A percentile compares a stretch with the other conserved stretches of the same genome.
These are phyloP conservation scores for Psilanteris sp. DNA, from an alignment of 1,140 invertebrate species.

Conservation along the genomic window DNA sequence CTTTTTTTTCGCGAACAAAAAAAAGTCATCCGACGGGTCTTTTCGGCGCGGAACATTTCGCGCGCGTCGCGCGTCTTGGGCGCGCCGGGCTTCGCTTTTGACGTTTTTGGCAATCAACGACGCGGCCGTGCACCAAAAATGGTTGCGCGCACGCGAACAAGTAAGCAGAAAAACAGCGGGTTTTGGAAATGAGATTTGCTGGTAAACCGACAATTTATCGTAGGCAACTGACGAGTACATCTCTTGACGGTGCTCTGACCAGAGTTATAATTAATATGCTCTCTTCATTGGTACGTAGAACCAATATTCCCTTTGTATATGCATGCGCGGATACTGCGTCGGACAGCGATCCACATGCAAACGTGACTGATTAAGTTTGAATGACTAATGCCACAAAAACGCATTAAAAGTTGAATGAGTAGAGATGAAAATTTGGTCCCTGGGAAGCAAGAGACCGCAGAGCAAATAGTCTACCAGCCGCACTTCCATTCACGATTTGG, in stretches of 20 bases:
- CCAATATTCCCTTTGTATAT: constrained; percentile 73
- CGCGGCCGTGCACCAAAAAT: constrained; percentile 13
- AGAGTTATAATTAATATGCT: constrained; percentile 80
- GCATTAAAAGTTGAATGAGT: constrained; percentile 80
- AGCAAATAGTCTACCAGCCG: constrained; percentile 77
- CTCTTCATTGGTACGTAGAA: constrained; percentile 73
- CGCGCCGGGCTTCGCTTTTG: constrained; percentile 7
- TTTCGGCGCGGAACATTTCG: too few relatives aligned
- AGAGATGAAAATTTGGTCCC: constrained; percentile 79
- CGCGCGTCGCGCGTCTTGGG: too few relatives aligned
- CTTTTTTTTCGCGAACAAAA: not conserved
- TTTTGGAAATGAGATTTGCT: constrained; percentile 79
- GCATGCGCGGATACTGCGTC: constrained; percentile 44
- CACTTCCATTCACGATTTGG: constrained; percentile 64
- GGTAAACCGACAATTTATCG: constrained; percentile 80
- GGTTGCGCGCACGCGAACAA: constrained; percentile 66
- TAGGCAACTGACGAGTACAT: constrained; percentile 75
- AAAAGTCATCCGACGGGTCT: constrained; percentile 2
- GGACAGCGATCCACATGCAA: constrained; percentile 51
- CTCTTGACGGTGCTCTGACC: constrained; percentile 78
- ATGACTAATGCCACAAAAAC: constrained; percentile 80
- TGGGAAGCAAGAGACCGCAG: constrained; percentile 79
- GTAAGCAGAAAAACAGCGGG: constrained; percentile 72
- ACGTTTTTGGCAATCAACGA: constrained; percentile 20
- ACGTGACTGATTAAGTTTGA: constrained; percentile 78